Base-by-base conservation (phyloP, 2,797 vertebrate species). In the Clarias laeviceps region DNA sequence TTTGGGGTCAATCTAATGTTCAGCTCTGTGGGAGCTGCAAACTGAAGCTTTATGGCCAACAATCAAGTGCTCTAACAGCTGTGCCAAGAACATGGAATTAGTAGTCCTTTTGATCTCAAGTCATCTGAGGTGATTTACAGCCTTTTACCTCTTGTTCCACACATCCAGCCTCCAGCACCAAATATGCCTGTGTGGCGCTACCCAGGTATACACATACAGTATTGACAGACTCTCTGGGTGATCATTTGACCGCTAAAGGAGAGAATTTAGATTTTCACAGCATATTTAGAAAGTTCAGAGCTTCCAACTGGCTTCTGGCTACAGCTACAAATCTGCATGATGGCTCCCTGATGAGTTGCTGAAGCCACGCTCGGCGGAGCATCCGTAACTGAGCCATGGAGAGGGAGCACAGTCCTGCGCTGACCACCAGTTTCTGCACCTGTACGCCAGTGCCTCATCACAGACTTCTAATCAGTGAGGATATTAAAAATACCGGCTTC, bases 401-500 rank as follows among this genome's bases (percentile, higher is more conserved):
- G 15, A 72, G 11, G 50, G 87, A 88, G 80, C 84, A 85, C 57
- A 78, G 85, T 90, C 87, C 69, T 85, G 68, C 72, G 81, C 66
- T 86, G 59, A 85, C 65, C 84, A 91, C 89, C 88, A 91, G 84
- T 88, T 88, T 74, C 84, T 91, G 88, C 91, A 92, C 92, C 92
- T 93, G 92, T 88, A 87, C 84, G 57, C 66, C 57, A 20, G 59
- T 24, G 32, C 78, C 78, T 34, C 22, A 68, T 82, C 50, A 82
- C 82, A 73, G 82, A 85, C 87, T 78, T 86, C 64, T 86, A 91
- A 91, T 92, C 88, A 92, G 76, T 76, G 69, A 73, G 84, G 83
- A 85, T 89, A 90, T 91, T 91, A 77, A 89, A 88, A 90, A 72
- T 83, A 85, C 88, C 89, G 59, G 61, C 90, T 91, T 89, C 87